Evolutionary conservation across 2,888 invertebrate species (phyloP).

Genomic region (Acanthosepion pharaonis): DNA sequence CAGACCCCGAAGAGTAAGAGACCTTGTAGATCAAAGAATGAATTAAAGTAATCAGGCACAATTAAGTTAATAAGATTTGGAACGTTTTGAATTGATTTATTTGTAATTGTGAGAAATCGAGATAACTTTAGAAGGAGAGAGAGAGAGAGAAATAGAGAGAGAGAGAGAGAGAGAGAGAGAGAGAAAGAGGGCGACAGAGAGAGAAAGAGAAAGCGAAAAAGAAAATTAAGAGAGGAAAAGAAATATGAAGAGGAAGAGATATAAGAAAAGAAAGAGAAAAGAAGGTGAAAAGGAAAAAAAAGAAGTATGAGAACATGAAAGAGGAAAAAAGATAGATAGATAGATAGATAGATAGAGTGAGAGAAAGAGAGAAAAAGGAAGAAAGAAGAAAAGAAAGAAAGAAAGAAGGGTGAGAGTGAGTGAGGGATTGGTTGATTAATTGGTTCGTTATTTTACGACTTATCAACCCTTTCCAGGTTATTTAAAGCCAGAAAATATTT

Average conservation of each 20-base stretch:
- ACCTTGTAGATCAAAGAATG: neutral
- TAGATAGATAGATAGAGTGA: neutral
- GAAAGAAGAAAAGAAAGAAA: neutral
- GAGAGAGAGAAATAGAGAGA: neutral
- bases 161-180: neutral
- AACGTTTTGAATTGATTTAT: neutral
- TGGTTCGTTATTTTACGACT: too few species aligned
- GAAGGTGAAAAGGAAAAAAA: neutral
- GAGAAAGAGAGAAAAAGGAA: accelerated
- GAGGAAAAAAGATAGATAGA: too few species aligned
- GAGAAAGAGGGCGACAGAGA: neutral
- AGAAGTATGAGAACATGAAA: neutral
- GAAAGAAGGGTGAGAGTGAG: too few species aligned
- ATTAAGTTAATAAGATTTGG: neutral
- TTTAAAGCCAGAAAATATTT: too few species aligned
- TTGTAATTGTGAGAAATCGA: neutral
- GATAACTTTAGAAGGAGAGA: neutral
- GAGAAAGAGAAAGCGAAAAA: neutral
- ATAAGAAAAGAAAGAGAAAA: neutral
- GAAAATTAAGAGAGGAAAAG: neutral
- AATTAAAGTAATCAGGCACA: neutral
- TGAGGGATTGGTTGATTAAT: too few species aligned
- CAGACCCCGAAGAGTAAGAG: neutral
- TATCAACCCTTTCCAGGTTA: too few species aligned
- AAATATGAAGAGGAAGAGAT: neutral